Percentiles rank a stretch among this genome's conserved stretches.
Evolutionary conservation across 2,113 vertebrate species (phyloP).

Genomic region (Lipophrys pholis): DNA sequence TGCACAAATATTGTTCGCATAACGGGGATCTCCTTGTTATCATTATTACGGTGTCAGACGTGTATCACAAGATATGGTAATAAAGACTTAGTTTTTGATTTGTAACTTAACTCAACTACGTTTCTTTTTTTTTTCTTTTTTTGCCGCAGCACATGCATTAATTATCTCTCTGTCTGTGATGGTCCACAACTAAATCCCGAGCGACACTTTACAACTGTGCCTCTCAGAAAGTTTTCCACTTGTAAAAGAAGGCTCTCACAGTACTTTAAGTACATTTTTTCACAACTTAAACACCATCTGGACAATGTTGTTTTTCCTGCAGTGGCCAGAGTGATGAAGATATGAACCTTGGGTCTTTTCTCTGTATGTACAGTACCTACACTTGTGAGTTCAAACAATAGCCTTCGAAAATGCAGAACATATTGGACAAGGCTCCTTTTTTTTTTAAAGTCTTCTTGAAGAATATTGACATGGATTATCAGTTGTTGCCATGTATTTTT

Average conservation of each 20-base stretch:
- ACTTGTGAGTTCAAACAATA: background rate
- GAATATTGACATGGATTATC: background rate
- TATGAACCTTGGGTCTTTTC: background rate
- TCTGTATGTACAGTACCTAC: background rate
- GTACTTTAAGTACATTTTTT: too few relatives aligned
- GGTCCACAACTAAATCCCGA: background rate
- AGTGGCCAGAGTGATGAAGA: background rate
- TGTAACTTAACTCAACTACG: background rate
- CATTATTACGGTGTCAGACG: constrained; percentile 18
- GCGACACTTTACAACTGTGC: background rate
- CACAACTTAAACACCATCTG: background rate
- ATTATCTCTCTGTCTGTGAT: background rate
- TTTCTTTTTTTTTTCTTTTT: background rate
- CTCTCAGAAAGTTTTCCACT: background rate
- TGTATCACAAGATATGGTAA: background rate
- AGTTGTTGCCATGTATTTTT: background rate
- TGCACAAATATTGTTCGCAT: constrained; percentile 32
- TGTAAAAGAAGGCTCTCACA: background rate
- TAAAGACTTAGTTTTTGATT: constrained; percentile 3
- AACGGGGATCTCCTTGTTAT: constrained; percentile 16
- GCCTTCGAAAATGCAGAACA: too few relatives aligned
- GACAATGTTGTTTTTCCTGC: background rate
- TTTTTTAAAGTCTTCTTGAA: too few relatives aligned
- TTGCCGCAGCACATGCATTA: background rate
- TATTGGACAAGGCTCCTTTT: too few relatives aligned